Base-by-base conservation (phyloP, 2,888 invertebrate genomes). In the Ommatoiulus sabulosus region DNA sequence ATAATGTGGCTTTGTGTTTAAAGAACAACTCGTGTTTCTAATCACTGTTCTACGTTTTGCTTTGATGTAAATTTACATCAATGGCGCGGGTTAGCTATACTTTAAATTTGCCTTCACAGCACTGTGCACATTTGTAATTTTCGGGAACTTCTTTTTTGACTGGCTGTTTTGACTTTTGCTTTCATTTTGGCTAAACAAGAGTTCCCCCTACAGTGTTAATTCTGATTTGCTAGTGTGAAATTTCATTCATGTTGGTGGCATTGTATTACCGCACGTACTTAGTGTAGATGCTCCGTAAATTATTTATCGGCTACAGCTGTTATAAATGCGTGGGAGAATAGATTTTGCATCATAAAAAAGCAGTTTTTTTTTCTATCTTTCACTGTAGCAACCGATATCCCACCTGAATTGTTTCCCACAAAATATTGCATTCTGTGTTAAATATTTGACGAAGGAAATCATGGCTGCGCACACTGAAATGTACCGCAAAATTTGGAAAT, bases 331-430 rank as follows among this genome's bases (percentile, higher is more conserved):
- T 15, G 52, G 5, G 52, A 17, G 17, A 52, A 52, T 52, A 17
- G 52, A 52, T 52, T 52, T 52, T 52, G 12, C 4, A 17, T 15
- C 35, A 35, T 35, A 35, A 35, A 35, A 35, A 35, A 15, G 17
- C 15, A 52, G 52, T 12, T 52, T 52, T 52, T 52, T 52, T 52
- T 4, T 52, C 15, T 24, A 10, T 72, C 7, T 24, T 72, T 24
- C 24, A 72, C 72, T 12, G 4, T 52, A 8, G 72, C 72, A 72
- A 72, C 63, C 63, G 10, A 63, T 63, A 63, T 20, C 20, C 63
- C 20, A 63, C 72, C 72, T 72, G 72, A 72, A 72, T 7, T 72
- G 72, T 72, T 72, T 72, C 72, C 24, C 72, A 72, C 24, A 72
- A 72, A 20, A 72, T 24, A 72, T 72, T 72, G 72, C 24, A n/a